Conservation (phyloP, 2,113 vertebrate species). For the Puntigrus tetrazona region DNA sequence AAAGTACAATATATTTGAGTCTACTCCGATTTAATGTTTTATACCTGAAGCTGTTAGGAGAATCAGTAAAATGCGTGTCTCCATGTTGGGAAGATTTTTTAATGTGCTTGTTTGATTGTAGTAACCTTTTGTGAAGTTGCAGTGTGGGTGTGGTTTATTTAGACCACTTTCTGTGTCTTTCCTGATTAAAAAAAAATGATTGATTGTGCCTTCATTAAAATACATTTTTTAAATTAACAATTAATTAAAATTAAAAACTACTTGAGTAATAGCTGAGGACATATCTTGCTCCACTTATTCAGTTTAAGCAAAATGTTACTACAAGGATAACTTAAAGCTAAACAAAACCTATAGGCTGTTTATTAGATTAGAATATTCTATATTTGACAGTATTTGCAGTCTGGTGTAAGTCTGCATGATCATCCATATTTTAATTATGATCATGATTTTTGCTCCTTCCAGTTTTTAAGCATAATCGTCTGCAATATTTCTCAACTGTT, state of each 20-base stretch:
- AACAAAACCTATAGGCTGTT: background rate
- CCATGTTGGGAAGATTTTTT: background rate
- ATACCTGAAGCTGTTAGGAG: background rate
- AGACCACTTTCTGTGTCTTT: background rate
- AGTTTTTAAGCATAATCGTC: too few species aligned
- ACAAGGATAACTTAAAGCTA: background rate
- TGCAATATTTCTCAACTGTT: too few species aligned
- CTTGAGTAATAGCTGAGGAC: background rate
- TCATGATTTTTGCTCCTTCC: too few species aligned
- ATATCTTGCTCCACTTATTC: background rate
- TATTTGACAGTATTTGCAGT: background rate
- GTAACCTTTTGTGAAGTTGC: background rate
- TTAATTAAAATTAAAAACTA: background rate
- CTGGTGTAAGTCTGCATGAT: background rate
- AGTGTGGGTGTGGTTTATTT: constrained; percentile 10
- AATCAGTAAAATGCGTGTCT: background rate
- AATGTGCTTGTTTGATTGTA: background rate
- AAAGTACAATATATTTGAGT: background rate
- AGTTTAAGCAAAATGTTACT: background rate
- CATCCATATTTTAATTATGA: too few species aligned
- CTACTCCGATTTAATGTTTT: background rate
- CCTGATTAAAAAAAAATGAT: background rate
- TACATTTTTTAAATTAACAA: background rate
- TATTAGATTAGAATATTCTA: background rate
- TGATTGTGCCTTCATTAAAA: background rate